Conservation (phyloP, 2,797 vertebrate genomes). For the Periparus ater region DNA sequence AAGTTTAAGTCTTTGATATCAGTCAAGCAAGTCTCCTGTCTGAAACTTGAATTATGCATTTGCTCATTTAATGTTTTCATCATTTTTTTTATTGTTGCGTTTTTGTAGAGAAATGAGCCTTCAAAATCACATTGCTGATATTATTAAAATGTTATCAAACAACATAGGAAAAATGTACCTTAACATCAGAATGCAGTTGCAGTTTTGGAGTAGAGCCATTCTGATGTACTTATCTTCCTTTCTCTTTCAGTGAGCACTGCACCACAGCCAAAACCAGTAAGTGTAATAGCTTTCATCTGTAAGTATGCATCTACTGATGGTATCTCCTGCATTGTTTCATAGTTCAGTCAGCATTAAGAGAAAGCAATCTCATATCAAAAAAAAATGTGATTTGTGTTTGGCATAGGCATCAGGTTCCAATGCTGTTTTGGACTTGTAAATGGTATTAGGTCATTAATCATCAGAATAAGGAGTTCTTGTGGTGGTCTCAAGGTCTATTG, state of each 20-base stretch:
- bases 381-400: neutral
- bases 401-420: neutral
- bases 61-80: neutral
- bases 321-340: neutral
- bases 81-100: neutral
- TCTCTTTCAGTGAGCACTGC: constrained; percentile 92
- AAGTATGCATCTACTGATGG: neutral
- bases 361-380: neutral
- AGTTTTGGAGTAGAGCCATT: neutral
- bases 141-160: neutral
- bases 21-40: neutral
- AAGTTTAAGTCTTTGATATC: constrained; percentile 6
- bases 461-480: neutral
- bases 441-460: neutral
- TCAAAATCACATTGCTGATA: neutral
- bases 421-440: neutral
- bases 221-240: constrained; percentile 53
- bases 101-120: neutral
- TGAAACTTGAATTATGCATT: neutral
- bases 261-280: constrained; percentile 92
- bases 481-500: neutral
- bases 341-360: neutral
- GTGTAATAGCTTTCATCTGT: constrained; percentile 46
- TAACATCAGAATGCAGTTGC: neutral
- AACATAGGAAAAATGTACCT: neutral